Base-by-base conservation (phyloP, 35 echinoderm and acorn worm species). In the Heliocidaris erythrogramma region DNA sequence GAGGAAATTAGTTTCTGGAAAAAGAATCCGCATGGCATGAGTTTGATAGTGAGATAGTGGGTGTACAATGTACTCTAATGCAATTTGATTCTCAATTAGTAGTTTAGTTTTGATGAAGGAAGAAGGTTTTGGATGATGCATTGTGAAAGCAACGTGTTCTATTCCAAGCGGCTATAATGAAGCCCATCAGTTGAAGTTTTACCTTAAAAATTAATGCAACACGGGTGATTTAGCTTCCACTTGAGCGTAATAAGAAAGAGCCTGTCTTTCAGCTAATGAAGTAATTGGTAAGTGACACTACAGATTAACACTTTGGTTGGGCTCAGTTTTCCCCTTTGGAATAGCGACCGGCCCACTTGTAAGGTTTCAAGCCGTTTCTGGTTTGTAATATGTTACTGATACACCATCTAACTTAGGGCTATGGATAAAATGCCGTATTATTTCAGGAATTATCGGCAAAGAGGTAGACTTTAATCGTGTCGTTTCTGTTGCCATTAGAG, bases 121-220 rank as follows among this genome's bases (percentile, higher is more conserved):
- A 7, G 27, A 21, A 78, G 65, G 65, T 24, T 21, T 78, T n/a
- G 27, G 27, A 27, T 78, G 21, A 24, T 78, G 65, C 17, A 78
- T 78, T 78, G 14, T 78, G 7, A 7, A 27, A 78, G 21, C 18
- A 24, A n/a, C 65, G 65, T 78, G 18, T 78, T n/a, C 27, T 78
- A 27, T 78, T n/a, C 35, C 27, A 7, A 78, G 18, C 27, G 65
- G 27, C 65, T n/a, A 78, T 78, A 78, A 78, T 78, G 65, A 24
- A 78, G 65, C 21, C 27, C 21, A 24, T 78, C 65, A 24, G n/a
- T 78, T 6, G 4, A 78, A 24, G 27, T 21, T n/a, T 78, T 78
- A 78, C 65, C 27, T 78, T 78, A 78, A 78, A 78, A 78, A 78
- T n/a, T 78, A 78, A 78, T 78, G 65, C 65, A 27, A 78, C 65